Percentiles rank a stretch among this genome's conserved stretches.
Conservation (phyloP, 2,797 vertebrate species). For the Sciaenops ocellatus region DNA sequence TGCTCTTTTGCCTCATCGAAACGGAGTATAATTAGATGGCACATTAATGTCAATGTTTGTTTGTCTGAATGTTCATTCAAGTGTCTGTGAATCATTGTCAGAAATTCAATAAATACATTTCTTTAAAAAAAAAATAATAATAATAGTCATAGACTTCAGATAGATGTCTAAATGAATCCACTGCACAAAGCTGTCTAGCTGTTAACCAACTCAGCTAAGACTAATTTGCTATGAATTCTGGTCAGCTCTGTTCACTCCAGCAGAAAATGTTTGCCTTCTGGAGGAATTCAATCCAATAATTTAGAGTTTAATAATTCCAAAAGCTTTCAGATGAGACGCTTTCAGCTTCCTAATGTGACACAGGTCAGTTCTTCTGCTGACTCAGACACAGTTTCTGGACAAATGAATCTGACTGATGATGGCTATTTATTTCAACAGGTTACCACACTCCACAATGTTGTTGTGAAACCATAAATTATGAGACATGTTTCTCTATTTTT, state of each 20-base stretch:
- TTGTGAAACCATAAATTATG: background rate
- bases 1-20: background rate
- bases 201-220: background rate
- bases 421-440: slow-evolving; percentile 12
- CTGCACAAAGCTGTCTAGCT: background rate
- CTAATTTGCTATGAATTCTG: background rate
- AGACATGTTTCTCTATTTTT: background rate
- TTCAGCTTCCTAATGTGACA: background rate
- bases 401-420: slow-evolving; percentile 8
- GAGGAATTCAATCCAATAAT: slow-evolving; percentile 11
- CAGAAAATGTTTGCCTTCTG: slow-evolving; percentile 23
- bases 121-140: background rate
- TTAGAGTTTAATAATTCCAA: slow-evolving; percentile 2
- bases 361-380: slow-evolving; percentile 6
- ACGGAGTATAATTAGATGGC: background rate
- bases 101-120: background rate
- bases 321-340: slow-evolving; percentile 1
- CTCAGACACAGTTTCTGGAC: slow-evolving; percentile 13
- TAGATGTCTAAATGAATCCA: background rate
- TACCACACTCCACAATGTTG: background rate
- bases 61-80: background rate
- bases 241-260: background rate
- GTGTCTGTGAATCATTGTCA: background rate
- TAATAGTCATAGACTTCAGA: background rate
- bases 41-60: background rate